Evolutionary conservation across 2,888 invertebrate species (phyloP), one percentile per base, ranked within the genome.

Genomic region (Phania funesta): DNA sequence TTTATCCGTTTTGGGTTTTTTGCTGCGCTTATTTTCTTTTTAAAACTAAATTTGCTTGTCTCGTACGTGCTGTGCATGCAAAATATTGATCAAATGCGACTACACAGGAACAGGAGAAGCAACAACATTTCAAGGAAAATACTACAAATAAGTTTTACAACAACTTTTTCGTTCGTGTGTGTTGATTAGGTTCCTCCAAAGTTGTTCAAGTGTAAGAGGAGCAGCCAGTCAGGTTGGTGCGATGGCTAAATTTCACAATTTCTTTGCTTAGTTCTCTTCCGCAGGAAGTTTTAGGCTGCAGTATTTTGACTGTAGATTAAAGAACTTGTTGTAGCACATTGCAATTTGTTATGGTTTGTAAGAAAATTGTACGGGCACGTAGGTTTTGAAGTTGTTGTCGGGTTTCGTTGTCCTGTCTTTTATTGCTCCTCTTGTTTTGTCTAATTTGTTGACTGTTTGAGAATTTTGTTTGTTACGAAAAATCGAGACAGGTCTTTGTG

Each of bases 21-120:
- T 78, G 38, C 44, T 46, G 29, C 44, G 52, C 32, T 50, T 52
- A 48, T 70, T 74, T 84, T 84, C 82, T 85, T 87, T 85, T 87
- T 85, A 84, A 84, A 88, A 88, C 87, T 87, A 89, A 89, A 89
- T 89, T 89, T 89, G 88, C 89, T 87, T 89, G 88, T 89, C 88
- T 89, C 86, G 89, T 86, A 89, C 88, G 88, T 89, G 88, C 86
- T 87, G 84, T 83, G 89, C 88, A 89, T 89, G 85, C 74, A 22
- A 85, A 82, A 26, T 50, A 65, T 70, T 85, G 44, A 32, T 44
- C 52, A 70, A 64, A 52, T 35, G 38, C 48, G n/a, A 67, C n/a
- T 6, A 29, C 24, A 48, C 38, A 58, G 38, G 26, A 50, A 52
- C 11, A 60, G 26, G 32, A 35, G 2, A 9, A 38, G 13, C 50